A percentile compares a stretch with the other conserved stretches of the same genome.
phyloP scores from a whole-genome alignment of 2,113 vertebrate genomes.

The Notothenia rossii region DNA sequence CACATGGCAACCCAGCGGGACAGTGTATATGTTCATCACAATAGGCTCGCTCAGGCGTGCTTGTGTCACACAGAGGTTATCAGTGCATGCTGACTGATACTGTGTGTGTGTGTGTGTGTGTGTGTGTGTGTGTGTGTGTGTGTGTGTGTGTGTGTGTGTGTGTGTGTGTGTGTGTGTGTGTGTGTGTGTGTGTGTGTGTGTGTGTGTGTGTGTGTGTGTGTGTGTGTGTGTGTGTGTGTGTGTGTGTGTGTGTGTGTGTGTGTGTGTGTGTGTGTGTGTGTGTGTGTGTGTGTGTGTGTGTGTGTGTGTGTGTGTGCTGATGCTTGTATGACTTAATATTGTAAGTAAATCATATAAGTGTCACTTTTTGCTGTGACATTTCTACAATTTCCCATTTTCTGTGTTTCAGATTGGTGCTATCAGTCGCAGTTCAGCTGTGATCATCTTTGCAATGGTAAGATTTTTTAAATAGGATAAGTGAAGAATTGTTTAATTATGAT shows the following conservation, averaged over 20 bases:
- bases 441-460: constrained; percentile 77
- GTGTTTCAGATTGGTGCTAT: constrained; percentile 84
- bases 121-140: background rate
- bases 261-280: background rate
- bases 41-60: background rate
- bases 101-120: background rate
- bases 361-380: background rate
- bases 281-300: background rate
- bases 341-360: no score
- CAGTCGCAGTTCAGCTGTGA: constrained; percentile 79
- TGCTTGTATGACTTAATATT: background rate
- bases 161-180: background rate
- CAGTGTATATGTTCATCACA: background rate
- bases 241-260: background rate
- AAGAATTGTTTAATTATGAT: background rate
- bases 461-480: background rate
- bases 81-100: background rate
- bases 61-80: constrained; percentile 21
- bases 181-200: background rate
- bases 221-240: background rate
- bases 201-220: background rate
- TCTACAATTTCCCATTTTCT: constrained; percentile 1
- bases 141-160: background rate
- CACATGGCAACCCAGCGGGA: constrained; percentile 6
- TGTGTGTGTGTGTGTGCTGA: background rate